Percentiles rank a stretch among this genome's conserved stretches.
Evolutionary conservation across 2,113 vertebrate species (phyloP).

Genomic region (Gallinago media): DNA sequence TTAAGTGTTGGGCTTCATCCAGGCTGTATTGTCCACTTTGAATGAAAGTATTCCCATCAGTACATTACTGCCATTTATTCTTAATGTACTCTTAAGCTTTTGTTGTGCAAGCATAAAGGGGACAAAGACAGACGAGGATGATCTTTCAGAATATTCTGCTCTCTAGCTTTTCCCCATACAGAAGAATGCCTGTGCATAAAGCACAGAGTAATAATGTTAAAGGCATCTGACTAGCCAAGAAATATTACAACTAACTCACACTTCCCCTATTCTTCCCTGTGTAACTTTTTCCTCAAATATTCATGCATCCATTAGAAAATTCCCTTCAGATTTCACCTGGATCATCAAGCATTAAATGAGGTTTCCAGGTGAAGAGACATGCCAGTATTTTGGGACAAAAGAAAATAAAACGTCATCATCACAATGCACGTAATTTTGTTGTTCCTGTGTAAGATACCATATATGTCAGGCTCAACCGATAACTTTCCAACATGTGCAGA

Average conservation of each 20-base stretch:
- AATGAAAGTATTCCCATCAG: conserved; percentile 66
- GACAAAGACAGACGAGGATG: not conserved
- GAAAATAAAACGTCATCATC: not conserved
- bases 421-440: not conserved
- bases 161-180: not conserved
- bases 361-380: not conserved
- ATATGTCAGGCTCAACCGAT: not conserved
- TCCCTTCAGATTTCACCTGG: not conserved
- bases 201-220: not conserved
- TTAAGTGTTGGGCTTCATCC: conserved; percentile 58
- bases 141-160: conserved; percentile 4
- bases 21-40: conserved; percentile 34
- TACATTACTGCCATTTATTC: conserved; percentile 65
- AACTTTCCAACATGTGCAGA: not conserved
- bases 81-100: conserved; percentile 49
- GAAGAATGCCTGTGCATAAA: not conserved
- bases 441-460: not conserved
- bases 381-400: not conserved
- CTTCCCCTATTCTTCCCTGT: not conserved
- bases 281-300: not conserved
- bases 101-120: conserved; percentile 65
- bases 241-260: not conserved
- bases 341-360: not conserved
- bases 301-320: not conserved
- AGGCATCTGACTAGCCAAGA: not conserved